Conservation (phyloP, 2,113 vertebrate genomes). For the Zosterops pallidus region DNA sequence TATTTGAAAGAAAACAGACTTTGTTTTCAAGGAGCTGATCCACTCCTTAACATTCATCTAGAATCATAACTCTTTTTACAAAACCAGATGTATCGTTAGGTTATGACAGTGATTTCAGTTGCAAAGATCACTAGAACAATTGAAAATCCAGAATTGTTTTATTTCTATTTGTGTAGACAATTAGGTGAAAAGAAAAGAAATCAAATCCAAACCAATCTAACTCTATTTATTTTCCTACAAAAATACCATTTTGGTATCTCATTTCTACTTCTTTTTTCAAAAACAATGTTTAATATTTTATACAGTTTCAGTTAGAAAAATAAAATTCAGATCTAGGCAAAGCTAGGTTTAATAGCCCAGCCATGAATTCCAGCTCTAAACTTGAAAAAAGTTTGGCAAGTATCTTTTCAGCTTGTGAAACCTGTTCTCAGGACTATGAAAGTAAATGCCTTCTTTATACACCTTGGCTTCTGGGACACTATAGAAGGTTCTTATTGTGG, state of each 20-base stretch:
- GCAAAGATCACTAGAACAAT: not conserved
- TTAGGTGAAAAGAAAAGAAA: not conserved
- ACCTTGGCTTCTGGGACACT: constrained; percentile 61
- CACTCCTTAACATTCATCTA: not conserved
- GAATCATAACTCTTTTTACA: not conserved
- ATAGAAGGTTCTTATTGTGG: constrained; percentile 69
- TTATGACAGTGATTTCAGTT: not conserved
- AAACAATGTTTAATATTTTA: not conserved
- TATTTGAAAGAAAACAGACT: not conserved
- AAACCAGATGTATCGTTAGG: not conserved
- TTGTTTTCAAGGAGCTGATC: not conserved
- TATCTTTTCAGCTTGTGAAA: constrained; percentile 59
- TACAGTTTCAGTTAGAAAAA: not conserved
- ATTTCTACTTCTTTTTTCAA: not conserved
- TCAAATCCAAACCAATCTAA: not conserved
- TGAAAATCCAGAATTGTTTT: not conserved
- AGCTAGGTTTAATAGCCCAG: not conserved
- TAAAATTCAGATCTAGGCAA: not conserved
- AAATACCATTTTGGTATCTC: not conserved
- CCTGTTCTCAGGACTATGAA: constrained; percentile 64
- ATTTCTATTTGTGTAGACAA: not conserved
- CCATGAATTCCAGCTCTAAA: constrained; percentile 9
- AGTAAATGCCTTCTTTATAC: constrained; percentile 60
- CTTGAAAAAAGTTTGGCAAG: constrained; percentile 56
- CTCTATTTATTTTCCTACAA: not conserved